Evolutionary conservation across 1,140 invertebrate genomes (phyloP).

Genomic region (Sycophaga agraensis): DNA sequence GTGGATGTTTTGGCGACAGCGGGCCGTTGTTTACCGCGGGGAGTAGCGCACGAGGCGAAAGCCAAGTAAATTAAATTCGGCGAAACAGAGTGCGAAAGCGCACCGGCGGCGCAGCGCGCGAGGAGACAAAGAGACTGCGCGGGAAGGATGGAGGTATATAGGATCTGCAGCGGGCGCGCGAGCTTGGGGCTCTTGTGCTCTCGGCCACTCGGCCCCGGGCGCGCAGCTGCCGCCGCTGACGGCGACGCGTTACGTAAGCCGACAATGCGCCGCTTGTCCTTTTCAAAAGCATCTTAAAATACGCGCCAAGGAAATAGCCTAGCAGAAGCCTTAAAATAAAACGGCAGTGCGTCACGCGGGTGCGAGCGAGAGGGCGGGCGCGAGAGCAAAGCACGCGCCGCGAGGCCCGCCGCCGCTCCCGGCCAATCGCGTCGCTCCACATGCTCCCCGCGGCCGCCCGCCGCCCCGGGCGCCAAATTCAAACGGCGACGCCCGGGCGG

Average conservation of each 20-base stretch:
- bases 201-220: no score
- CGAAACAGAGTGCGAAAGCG: no score
- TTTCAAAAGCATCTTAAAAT: conserved; percentile 53
- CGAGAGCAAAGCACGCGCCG: neutral
- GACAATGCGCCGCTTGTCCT: conserved; percentile 41
- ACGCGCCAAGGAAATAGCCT: conserved; percentile 58
- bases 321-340: conserved; percentile 53
- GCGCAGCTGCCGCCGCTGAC: conserved; percentile 12
- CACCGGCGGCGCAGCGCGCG: no score
- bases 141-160: no score
- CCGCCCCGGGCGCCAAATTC: neutral
- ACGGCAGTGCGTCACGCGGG: conserved; percentile 40
- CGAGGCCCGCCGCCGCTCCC: neutral
- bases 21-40: no score
- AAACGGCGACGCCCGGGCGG: neutral
- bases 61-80: no score
- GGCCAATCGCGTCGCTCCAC: conserved; percentile 55
- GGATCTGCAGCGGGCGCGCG: no score
- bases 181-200: no score
- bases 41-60: no score
- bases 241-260: conserved; percentile 34
- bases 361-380: conserved; percentile 26
- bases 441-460: conserved; percentile 39
- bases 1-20: no score
- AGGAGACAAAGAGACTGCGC: no score